phyloP scores from a whole-genome alignment of 1,140 invertebrate genomes.

The Drosophila mayri region DNA sequence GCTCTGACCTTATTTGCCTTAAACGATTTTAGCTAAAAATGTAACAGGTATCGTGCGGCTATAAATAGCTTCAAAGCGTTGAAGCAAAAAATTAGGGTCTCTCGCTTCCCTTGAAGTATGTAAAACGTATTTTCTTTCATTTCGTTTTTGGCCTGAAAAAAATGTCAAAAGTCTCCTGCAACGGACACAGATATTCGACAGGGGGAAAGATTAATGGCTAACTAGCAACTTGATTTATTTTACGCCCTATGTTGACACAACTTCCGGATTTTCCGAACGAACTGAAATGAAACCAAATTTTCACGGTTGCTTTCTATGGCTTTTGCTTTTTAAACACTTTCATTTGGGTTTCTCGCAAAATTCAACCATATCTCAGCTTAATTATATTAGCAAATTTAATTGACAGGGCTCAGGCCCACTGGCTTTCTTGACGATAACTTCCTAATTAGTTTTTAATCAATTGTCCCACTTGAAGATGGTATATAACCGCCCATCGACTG shows the following conservation, averaged over 20 bases:
- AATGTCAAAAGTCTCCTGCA: no score
- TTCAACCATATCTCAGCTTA: background rate
- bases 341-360: constrained; percentile 5
- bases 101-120: constrained; percentile 2
- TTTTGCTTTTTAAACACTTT: constrained; percentile 25
- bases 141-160: constrained; percentile 1
- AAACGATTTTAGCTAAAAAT: constrained; percentile 1
- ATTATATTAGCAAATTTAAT: constrained; percentile 49
- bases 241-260: constrained; percentile 11
- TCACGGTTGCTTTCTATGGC: no score
- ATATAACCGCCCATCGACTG: constrained; percentile 23
- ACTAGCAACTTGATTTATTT: constrained; percentile 15
- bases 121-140: constrained; percentile 11
- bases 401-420: background rate
- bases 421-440: constrained; percentile 27
- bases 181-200: constrained; percentile 2
- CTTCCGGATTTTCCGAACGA: background rate
- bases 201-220: constrained; percentile 14
- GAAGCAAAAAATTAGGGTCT: background rate
- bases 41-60: background rate
- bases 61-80: constrained; percentile 28
- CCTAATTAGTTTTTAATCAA: constrained; percentile 43
- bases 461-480: constrained; percentile 33
- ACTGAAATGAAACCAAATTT: constrained; percentile 6
- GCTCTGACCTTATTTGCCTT: background rate